Conservation (phyloP, 1,140 invertebrate species). For the Drosophila sucinea region DNA sequence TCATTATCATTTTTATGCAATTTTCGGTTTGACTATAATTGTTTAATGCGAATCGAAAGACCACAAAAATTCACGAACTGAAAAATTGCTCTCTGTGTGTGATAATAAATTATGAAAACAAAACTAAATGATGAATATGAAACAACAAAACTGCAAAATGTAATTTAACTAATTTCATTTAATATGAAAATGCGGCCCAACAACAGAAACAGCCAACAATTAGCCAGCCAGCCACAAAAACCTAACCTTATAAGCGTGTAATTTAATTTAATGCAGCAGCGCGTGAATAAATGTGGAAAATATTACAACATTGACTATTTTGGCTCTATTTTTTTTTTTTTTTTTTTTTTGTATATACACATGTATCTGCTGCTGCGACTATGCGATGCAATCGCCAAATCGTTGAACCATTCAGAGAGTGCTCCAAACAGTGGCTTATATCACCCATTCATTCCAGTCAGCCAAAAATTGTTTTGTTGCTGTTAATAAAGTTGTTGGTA, state of each 20-base stretch:
- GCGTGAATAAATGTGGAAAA: constrained; percentile 64
- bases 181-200: constrained; percentile 44
- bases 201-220: constrained; percentile 19
- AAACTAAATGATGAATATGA: background rate
- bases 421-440: constrained; percentile 36
- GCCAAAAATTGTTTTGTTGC: constrained; percentile 55
- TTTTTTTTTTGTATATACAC: constrained; percentile 1
- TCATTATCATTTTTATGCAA: constrained; percentile 4
- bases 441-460: constrained; percentile 36
- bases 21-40: background rate
- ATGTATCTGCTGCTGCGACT: constrained; percentile 22
- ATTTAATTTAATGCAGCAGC: constrained; percentile 61
- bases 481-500: constrained; percentile 63
- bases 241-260: constrained; percentile 53
- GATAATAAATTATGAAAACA: constrained; percentile 13
- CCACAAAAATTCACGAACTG: constrained; percentile 2
- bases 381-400: constrained; percentile 58
- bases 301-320: constrained; percentile 62
- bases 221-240: constrained; percentile 45
- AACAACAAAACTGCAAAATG: constrained; percentile 18
- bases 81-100: background rate
- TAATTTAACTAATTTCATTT: constrained; percentile 57
- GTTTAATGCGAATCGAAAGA: constrained; percentile 10
- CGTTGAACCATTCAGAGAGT: constrained; percentile 46
- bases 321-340: constrained; percentile 26